Conservation (phyloP, 2,888 invertebrate genomes). For the Strigamia crassipes region DNA sequence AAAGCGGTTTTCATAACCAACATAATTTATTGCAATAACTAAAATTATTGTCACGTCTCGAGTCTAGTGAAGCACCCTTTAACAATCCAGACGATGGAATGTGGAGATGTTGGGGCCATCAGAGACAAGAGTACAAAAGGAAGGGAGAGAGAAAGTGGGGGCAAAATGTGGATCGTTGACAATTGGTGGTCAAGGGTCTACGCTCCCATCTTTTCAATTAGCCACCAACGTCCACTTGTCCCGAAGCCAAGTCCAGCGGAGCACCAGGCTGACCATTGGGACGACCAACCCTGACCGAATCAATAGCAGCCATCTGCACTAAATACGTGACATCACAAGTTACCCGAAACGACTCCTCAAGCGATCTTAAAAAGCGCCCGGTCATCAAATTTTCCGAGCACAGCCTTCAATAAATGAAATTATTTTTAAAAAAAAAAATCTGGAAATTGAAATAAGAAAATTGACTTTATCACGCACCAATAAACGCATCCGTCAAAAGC, state of each 20-base stretch:
- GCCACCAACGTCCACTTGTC: conserved; percentile 39
- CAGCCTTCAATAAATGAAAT: neutral
- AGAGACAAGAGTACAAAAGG: conserved; percentile 4
- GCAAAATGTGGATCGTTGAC: conserved; percentile 35
- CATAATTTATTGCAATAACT: neutral
- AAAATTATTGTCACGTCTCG: conserved; percentile 4
- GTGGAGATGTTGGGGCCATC: neutral
- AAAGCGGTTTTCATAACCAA: neutral
- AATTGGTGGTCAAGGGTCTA: conserved; percentile 40
- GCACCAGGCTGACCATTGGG: conserved; percentile 32
- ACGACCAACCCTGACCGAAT: conserved; percentile 26
- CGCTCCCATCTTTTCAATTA: conserved; percentile 42
- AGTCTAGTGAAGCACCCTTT: neutral
- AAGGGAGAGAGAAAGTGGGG: neutral
- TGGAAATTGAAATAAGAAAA: neutral
- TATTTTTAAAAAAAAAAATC: neutral
- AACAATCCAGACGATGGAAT: neutral
- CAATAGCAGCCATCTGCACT: conserved; percentile 27
- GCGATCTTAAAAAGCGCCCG: neutral
- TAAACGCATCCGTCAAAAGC: neutral
- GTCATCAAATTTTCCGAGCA: neutral
- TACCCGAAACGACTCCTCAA: conserved; percentile 12
- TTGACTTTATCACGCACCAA: neutral
- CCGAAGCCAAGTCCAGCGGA: conserved; percentile 28
- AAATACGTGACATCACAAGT: conserved; percentile 30